phyloP scores from a whole-genome alignment of 37 sponge, comb jelly and placozoan species.

The Chondrilla cf. caribensis region DNA sequence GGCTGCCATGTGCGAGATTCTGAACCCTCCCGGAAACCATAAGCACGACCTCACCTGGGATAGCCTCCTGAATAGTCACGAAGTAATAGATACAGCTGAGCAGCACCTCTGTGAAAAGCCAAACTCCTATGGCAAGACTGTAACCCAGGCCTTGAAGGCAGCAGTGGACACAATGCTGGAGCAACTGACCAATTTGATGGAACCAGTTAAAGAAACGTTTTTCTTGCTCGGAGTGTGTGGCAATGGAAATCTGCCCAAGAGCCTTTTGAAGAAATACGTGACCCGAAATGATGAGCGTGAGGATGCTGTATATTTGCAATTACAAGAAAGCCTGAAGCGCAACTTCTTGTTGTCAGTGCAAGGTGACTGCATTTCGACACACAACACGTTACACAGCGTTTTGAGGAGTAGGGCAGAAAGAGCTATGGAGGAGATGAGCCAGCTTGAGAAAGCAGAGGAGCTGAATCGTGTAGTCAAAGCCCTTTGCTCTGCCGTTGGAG shows the following conservation, averaged over 20 bases:
- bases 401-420: neutral
- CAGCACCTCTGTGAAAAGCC: neutral
- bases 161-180: neutral
- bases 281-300: neutral
- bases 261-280: neutral
- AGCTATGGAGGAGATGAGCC: no score
- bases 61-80: neutral
- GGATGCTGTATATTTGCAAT: neutral
- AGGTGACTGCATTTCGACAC: neutral
- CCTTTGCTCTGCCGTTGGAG: neutral
- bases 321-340: neutral
- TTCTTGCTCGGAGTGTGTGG: slow-evolving; percentile 9
- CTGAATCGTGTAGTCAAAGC: neutral
- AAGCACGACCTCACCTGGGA: neutral
- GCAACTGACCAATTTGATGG: neutral
- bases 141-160: neutral
- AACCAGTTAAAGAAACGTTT: neutral
- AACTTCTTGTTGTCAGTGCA: neutral
- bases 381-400: neutral
- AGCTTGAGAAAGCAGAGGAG: no score
- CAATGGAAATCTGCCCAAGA: neutral
- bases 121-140: neutral
- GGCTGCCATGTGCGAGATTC: neutral
- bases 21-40: neutral
- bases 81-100: neutral